phyloP scores from a whole-genome alignment of 2,888 invertebrate genomes.

The Hypselothyrea guttata region DNA sequence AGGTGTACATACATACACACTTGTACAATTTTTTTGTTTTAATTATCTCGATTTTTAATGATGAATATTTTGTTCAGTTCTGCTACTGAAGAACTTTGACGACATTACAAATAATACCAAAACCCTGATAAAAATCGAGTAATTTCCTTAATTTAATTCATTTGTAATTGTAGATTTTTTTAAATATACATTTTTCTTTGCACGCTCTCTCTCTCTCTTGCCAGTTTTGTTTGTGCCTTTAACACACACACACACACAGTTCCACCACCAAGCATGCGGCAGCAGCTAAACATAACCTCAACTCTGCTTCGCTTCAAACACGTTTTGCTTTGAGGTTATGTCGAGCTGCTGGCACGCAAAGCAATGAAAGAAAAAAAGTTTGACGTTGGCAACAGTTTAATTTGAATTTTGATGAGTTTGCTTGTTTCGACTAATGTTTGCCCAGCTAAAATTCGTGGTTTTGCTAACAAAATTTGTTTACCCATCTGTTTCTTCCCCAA shows the following conservation, averaged over 20 bases:
- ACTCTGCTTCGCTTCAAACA: slow-evolving; percentile 49
- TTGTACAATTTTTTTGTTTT: slow-evolving; percentile 9
- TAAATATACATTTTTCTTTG: slow-evolving; percentile 40
- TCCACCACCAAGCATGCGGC: slow-evolving; percentile 61
- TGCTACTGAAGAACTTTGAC: slow-evolving; percentile 82
- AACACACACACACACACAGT: slow-evolving; percentile 33
- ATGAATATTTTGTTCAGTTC: slow-evolving; percentile 81
- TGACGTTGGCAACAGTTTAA: slow-evolving; percentile 13
- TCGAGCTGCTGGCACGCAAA: slow-evolving; percentile 42
- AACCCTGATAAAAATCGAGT: slow-evolving; percentile 71
- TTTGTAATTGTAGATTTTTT: slow-evolving; percentile 6
- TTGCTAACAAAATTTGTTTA: slow-evolving; percentile 77
- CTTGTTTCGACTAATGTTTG: slow-evolving; percentile 31
- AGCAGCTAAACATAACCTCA: slow-evolving; percentile 60
- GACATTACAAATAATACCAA: slow-evolving; percentile 81
- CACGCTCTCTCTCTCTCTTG: slow-evolving; percentile 50
- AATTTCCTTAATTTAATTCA: slow-evolving; percentile 8
- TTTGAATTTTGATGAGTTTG: neutral
- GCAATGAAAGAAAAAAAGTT: slow-evolving; percentile 10
- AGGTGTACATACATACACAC: slow-evolving; percentile 10
- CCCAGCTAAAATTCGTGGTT: slow-evolving; percentile 18
- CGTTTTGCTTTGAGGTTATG: slow-evolving; percentile 70
- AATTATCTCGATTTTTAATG: slow-evolving; percentile 69
- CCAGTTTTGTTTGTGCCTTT: slow-evolving; percentile 46
- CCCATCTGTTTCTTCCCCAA: slow-evolving; percentile 62